Evolutionary conservation across 1,140 invertebrate species (phyloP), one percentile per base, ranked within the genome.

Genomic region (Drosophila bipectinata): DNA sequence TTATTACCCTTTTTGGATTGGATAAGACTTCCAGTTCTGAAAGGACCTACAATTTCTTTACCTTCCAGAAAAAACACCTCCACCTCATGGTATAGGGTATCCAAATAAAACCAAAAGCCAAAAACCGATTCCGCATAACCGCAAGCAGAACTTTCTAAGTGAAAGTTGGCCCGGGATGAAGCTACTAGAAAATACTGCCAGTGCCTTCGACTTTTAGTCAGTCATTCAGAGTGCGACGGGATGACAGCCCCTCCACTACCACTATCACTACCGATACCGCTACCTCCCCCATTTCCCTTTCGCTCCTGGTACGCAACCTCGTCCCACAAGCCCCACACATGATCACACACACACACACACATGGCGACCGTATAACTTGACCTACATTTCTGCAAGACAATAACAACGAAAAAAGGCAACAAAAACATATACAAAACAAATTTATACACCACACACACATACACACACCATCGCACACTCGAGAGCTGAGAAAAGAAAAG

Each of bases 81-180:
- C 7, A 41, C 39, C 10, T 15, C 28, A 10, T 4, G 10, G 47
- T 71, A 51, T 72, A 83, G 77, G 51, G 58, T 59, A 78, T 45
- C 24, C 44, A 39, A 66, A 71, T 61, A 8, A 71, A 44, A 72
- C 47, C 52, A 66, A 63, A 30, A 61, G 47, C 39, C 41, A 63
- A 72, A 61, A 67, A 57, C 37, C 67, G 49, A 77, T 55, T 49
- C 55, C 34, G 32, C 48, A 75, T 79, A 82, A 84, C 72, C 84
- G 76, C 79, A 73, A 88, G 83, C 83, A 88, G 83, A 88, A 88
- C 83, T 88, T 88, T 88, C 83, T 88, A 88, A 88, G 83, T 88
- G 83, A 88, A 88, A 88, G 83, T 88, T 58, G 53, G 55, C 61
- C 44, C 55, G 76, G 51, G 55, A 77, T 74, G 57, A 71, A 78